Percentiles rank a stretch among this genome's conserved stretches.
These are phyloP conservation scores for Nineta flava DNA, from an alignment of 2,888 invertebrate genomes.

Conservation along the genomic window DNA sequence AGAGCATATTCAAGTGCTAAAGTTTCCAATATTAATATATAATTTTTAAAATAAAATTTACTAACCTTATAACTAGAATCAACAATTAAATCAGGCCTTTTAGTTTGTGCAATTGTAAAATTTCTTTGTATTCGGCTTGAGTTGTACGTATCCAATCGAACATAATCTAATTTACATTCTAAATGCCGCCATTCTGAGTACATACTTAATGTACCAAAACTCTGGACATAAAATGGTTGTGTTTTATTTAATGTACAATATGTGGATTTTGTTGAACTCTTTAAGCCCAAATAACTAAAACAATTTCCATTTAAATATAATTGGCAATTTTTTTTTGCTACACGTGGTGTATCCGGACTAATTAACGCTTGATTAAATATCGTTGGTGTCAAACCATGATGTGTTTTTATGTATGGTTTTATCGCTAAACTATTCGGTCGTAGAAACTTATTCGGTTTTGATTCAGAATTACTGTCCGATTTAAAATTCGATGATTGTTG, in stretches of 20 bases:
- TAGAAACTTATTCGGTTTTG: constrained; percentile 48
- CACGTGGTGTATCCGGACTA: constrained; percentile 81
- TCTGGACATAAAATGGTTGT: constrained; percentile 87
- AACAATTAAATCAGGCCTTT: constrained; percentile 22
- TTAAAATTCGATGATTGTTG: constrained; percentile 35
- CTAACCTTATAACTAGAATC: constrained; percentile 30
- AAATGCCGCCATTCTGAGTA: constrained; percentile 75
- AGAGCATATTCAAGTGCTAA: too few relatives aligned
- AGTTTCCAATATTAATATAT: too few relatives aligned
- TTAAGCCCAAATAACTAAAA: constrained; percentile 79
- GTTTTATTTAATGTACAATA: constrained; percentile 88
- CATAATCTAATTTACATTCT: constrained; percentile 24
- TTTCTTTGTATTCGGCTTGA: constrained; percentile 54
- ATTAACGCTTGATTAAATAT: constrained; percentile 70
- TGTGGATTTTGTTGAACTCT: constrained; percentile 78
- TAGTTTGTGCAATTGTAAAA: constrained; percentile 42
- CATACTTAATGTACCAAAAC: constrained; percentile 84
- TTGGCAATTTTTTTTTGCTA: constrained; percentile 78
- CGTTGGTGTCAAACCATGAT: constrained; percentile 68
- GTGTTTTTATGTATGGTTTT: constrained; percentile 69
- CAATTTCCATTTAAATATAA: constrained; percentile 81
- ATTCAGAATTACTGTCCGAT: constrained; percentile 21
- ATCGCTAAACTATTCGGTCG: constrained; percentile 69
- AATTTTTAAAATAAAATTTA: constrained; percentile 4
- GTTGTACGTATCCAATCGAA: constrained; percentile 41